Evolutionary conservation across 2,888 invertebrate species (phyloP).

Genomic region (Torymus texanus): DNA sequence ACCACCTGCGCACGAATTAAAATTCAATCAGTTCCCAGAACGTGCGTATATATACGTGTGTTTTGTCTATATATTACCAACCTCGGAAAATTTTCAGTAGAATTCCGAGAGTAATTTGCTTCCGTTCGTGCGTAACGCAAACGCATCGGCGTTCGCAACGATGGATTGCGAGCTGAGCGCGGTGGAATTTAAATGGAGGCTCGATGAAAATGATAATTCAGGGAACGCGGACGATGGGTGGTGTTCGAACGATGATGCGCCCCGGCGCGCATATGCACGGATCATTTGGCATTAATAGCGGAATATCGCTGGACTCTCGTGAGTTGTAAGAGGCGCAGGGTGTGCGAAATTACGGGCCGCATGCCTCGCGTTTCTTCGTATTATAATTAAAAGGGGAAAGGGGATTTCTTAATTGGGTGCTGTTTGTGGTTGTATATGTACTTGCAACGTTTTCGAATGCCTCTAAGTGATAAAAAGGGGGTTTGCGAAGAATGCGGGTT

Average conservation of each 20-base stretch:
- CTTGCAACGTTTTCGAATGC: no score
- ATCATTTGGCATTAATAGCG: constrained; percentile 1
- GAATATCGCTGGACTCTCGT: not conserved
- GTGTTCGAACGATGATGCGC: not conserved
- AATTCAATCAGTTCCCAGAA: no score
- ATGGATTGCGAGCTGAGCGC: not conserved
- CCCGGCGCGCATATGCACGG: not conserved
- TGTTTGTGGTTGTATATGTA: no score
- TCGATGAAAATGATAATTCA: constrained; percentile 33
- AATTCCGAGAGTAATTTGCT: not conserved
- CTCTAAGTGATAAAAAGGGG: no score
- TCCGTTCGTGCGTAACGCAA: not conserved
- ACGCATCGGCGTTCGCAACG: not conserved
- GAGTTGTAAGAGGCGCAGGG: not conserved
- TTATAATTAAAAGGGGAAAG: constrained; percentile 8
- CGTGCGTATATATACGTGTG: no score
- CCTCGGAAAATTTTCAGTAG: no score
- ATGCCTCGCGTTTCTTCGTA: not conserved
- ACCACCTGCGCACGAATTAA: no score
- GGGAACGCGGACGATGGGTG: not conserved
- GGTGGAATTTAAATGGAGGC: not conserved
- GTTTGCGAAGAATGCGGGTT: not conserved
- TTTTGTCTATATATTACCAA: no score
- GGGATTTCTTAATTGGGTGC: not conserved
- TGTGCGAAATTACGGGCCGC: constrained; percentile 5